Evolutionary conservation across 2,888 invertebrate genomes (phyloP), one percentile per base, ranked within the genome.

Genomic region (Phyto melanocephala): DNA sequence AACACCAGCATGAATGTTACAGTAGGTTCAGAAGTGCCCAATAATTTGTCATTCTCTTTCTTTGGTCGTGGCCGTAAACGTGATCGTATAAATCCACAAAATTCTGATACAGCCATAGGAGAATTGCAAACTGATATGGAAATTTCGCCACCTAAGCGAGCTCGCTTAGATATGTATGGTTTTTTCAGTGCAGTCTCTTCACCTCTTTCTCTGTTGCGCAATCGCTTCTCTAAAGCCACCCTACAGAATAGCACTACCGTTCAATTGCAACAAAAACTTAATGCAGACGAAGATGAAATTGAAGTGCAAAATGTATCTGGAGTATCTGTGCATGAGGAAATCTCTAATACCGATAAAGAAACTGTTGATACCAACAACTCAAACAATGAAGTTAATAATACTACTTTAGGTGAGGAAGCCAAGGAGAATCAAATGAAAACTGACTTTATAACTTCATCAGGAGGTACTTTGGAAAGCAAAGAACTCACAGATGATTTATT

Each of bases 1-100:
- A 87, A 90, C 63, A 87, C 88, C 37, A 91, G 91, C 83, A 85
- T 91, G 85, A 91, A 91, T 85, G 91, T 90, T 1, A 91, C 91
- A 3, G 90, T 90, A 13, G 91, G 91, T 2, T 91, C 91, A 0
- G 91, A 91, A 78, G 87, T 88, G 33, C 89, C 90, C 40, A 90
- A 88, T 74, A 88, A 86, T 45, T 89, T 89, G 2, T 90, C 90
- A 5, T 89, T 90, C 60, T 90, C 88, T 0, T 89, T 90, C 82
- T 89, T 90, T 76, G 88, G 88, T 0, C 88, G 88, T 15, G 89
- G 90, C 4, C 90, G 89, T 20, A 91, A 91, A 63, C 88, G 91
- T 10, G 90, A 91, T 37, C 88, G 88, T 37, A 88, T 89, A 8
- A 87, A 90, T 0, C 87, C 89, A 1, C 74, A 81, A 2, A 58